phyloP scores from a whole-genome alignment of 2,797 vertebrate genomes.

The Sparidentex hasta region DNA sequence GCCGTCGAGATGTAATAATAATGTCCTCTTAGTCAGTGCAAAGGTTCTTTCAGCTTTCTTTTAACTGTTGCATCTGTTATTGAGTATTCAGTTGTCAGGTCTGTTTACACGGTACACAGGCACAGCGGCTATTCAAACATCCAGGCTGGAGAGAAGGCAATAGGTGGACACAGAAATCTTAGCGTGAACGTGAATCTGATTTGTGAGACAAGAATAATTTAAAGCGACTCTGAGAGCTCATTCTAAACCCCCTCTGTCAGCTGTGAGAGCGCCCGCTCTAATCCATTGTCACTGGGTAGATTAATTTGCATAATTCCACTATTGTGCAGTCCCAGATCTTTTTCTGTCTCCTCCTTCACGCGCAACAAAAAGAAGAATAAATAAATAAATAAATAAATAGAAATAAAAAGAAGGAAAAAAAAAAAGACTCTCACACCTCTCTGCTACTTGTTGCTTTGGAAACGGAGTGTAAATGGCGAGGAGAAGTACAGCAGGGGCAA shows the following conservation, averaged over 20 bases:
- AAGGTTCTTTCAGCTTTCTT: constrained; percentile 30
- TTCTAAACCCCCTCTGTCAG: constrained; percentile 75
- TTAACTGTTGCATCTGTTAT: constrained; percentile 22
- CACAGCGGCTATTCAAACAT: constrained; percentile 53
- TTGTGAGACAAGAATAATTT: constrained; percentile 78
- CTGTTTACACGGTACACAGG: constrained; percentile 40
- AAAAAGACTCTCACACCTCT: constrained; percentile 41
- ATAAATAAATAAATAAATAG: background rate
- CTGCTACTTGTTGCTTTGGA: constrained; percentile 80
- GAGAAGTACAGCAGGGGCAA: constrained; percentile 39
- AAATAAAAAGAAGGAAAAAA: constrained; percentile 2
- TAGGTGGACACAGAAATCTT: constrained; percentile 60
- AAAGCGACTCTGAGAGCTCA: constrained; percentile 69
- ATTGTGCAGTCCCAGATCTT: constrained; percentile 76
- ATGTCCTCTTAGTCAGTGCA: constrained; percentile 10
- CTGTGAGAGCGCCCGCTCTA: constrained; percentile 73
- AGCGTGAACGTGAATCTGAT: constrained; percentile 68
- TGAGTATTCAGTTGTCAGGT: constrained; percentile 30
- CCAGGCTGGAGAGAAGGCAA: constrained; percentile 46
- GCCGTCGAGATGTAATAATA: constrained; percentile 12
- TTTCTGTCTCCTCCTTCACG: constrained; percentile 66
- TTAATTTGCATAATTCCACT: constrained; percentile 85
- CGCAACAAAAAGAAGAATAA: constrained; percentile 25
- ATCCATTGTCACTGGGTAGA: constrained; percentile 82
- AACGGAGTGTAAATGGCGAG: constrained; percentile 52